These are phyloP conservation scores for Coregonus ussuriensis DNA, from an alignment of 2,797 vertebrate species.

Conservation along the genomic window DNA sequence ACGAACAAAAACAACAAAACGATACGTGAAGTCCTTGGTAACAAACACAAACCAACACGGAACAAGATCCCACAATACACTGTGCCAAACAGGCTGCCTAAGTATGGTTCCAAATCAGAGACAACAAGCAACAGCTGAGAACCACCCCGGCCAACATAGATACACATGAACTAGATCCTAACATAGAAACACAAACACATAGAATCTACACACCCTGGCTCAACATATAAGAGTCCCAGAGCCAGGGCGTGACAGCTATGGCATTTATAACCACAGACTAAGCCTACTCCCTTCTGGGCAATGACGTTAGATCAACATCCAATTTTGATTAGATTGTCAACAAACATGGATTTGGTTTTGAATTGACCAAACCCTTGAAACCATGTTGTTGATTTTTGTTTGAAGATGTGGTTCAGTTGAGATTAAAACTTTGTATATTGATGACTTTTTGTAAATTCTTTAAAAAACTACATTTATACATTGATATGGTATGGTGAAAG, in stretches of 20 bases:
- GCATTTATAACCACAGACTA: background rate
- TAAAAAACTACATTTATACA: background rate
- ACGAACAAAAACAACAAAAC: too few relatives aligned
- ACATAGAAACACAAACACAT: too few relatives aligned
- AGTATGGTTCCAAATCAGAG: too few relatives aligned
- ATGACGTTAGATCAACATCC: background rate
- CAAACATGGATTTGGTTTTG: background rate
- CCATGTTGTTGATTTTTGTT: background rate
- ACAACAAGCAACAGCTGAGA: too few relatives aligned
- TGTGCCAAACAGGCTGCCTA: too few relatives aligned
- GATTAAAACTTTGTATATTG: background rate
- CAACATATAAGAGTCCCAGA: too few relatives aligned
- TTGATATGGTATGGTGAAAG: background rate
- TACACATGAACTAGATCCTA: too few relatives aligned
- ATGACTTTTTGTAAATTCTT: background rate
- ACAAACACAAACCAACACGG: too few relatives aligned
- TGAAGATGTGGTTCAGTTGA: background rate
- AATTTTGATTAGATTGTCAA: conserved; percentile 3
- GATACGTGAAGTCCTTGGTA: too few relatives aligned
- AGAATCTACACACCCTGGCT: too few relatives aligned
- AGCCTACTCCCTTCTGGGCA: background rate
- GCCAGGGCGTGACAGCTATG: background rate
- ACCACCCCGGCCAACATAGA: too few relatives aligned
- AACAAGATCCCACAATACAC: too few relatives aligned
- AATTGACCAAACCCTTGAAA: background rate